Evolutionary conservation across 2,797 vertebrate species (phyloP).

Genomic region (Erethizon dorsatum): DNA sequence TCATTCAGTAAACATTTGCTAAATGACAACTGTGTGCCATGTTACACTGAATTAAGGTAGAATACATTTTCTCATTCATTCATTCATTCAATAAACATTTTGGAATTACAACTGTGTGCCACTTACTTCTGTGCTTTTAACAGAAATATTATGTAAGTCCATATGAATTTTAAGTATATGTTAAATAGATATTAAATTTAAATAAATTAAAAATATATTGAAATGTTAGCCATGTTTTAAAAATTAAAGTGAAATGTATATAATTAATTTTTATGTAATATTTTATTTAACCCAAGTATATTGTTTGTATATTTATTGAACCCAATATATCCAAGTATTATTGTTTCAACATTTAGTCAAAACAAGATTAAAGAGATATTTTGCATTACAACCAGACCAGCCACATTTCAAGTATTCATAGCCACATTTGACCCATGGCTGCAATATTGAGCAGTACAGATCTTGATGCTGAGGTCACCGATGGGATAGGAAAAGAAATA

Average conservation of each 20-base stretch:
- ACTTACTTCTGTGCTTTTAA: slow-evolving; percentile 30
- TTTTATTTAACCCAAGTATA: slow-evolving; percentile 18
- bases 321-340: not conserved
- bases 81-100: slow-evolving; percentile 52
- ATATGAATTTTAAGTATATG: not conserved
- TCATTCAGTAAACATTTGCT: not conserved
- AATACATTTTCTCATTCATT: not conserved
- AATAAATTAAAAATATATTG: not conserved
- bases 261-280: slow-evolving; percentile 52
- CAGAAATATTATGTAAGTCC: not conserved
- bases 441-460: not conserved
- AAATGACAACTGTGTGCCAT: not conserved
- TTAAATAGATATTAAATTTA: not conserved
- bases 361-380: slow-evolving; percentile 8
- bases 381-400: not conserved
- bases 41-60: slow-evolving; percentile 21
- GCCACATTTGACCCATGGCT: not conserved
- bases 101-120: not conserved
- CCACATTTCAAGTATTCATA: not conserved
- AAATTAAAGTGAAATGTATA: not conserved
- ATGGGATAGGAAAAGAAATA: not conserved
- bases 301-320: slow-evolving; percentile 14
- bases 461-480: not conserved
- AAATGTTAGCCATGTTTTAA: not conserved
- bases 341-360: not conserved